Conservation (phyloP, 1,140 invertebrate genomes). For the Bombus picipes region DNA sequence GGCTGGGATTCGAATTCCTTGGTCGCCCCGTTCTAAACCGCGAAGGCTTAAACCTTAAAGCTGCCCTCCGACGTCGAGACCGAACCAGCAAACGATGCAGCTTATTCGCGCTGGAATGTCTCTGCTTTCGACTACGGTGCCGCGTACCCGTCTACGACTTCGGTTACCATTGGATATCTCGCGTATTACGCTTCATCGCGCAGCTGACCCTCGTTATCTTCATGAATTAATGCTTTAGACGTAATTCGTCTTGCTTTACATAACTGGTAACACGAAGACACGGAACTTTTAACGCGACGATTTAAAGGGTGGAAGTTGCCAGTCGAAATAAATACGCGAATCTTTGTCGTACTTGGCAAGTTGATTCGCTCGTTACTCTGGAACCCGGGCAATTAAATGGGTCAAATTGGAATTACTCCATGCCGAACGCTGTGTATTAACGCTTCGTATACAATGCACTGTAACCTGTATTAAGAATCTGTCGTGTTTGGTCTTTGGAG, state of each 20-base stretch:
- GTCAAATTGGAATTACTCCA: background rate
- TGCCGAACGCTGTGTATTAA: background rate
- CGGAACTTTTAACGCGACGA: background rate
- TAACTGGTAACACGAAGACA: too few relatives aligned
- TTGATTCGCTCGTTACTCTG: slow-evolving; percentile 5
- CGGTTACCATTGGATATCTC: background rate
- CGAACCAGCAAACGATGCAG: slow-evolving; percentile 17
- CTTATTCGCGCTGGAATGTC: slow-evolving; percentile 29
- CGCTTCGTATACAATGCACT: background rate
- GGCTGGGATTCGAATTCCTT: slow-evolving; percentile 67
- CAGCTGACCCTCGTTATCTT: background rate
- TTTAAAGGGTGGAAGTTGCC: too few relatives aligned
- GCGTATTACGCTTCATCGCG: background rate
- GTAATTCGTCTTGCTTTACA: slow-evolving; percentile 2
- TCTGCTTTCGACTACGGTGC: background rate
- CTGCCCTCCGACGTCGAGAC: slow-evolving; percentile 27
- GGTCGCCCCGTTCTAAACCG: slow-evolving; percentile 60
- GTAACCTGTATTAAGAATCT: background rate
- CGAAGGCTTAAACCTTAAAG: slow-evolving; percentile 52
- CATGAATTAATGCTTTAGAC: background rate
- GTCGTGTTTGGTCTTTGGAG: background rate
- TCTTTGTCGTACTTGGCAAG: background rate
- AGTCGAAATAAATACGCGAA: background rate
- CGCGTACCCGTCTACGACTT: background rate
- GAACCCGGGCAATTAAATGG: background rate